A percentile compares a stretch with the other conserved stretches of the same genome.
These are phyloP conservation scores for Eristalinus sepulchralis DNA, from an alignment of 2,888 invertebrate species.

Conservation along the genomic window DNA sequence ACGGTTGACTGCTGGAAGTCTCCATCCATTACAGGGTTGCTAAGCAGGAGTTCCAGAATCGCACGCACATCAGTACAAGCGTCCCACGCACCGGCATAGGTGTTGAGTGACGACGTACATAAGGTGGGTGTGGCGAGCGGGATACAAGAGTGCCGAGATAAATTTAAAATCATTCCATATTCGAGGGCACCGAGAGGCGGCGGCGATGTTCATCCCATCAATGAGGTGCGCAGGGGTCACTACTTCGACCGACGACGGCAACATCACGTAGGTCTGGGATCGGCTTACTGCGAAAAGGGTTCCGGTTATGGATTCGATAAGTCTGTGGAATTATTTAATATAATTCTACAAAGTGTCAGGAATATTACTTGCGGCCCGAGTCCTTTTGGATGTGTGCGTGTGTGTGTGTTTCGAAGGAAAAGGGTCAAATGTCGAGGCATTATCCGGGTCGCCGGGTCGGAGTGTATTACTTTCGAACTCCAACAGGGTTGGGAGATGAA, in stretches of 20 bases:
- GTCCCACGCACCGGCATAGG: background rate
- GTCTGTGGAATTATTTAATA: slow-evolving; percentile 69
- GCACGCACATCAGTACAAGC: background rate
- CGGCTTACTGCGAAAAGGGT: slow-evolving; percentile 67
- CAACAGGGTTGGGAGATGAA: background rate
- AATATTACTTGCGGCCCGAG: slow-evolving; percentile 50
- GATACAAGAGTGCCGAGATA: slow-evolving; percentile 35
- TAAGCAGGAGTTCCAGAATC: slow-evolving; percentile 20
- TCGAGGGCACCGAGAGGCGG: slow-evolving; percentile 36
- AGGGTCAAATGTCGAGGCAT: slow-evolving; percentile 57
- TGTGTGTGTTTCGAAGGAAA: slow-evolving; percentile 17
- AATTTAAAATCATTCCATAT: slow-evolving; percentile 51
- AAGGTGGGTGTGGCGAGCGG: background rate
- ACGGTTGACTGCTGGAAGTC: background rate
- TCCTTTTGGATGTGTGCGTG: background rate
- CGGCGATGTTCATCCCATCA: slow-evolving; percentile 33
- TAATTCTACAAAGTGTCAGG: slow-evolving; percentile 60
- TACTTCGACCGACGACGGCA: background rate
- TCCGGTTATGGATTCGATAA: slow-evolving; percentile 68
- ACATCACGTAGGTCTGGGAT: slow-evolving; percentile 48
- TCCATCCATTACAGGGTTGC: slow-evolving; percentile 42
- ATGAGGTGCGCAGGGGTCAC: slow-evolving; percentile 11
- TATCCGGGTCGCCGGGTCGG: slow-evolving; percentile 47
- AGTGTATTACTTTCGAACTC: slow-evolving; percentile 28
- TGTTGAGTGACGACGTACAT: no score